These are phyloP conservation scores for Chauna torquata DNA, from an alignment of 2,113 vertebrate species.

Conservation along the genomic window DNA sequence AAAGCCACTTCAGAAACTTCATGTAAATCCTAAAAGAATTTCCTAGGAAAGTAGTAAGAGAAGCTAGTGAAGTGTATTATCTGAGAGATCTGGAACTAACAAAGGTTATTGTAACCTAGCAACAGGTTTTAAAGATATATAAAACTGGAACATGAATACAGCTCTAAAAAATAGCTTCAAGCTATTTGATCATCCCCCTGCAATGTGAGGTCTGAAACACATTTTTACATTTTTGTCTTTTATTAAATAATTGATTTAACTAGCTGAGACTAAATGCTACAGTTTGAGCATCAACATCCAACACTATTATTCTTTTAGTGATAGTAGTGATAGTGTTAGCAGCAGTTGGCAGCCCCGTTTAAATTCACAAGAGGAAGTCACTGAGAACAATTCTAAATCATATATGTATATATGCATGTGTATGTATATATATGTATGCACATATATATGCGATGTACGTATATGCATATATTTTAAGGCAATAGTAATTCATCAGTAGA, in stretches of 20 bases:
- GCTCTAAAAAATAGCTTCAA: slow-evolving; percentile 35
- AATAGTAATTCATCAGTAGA: background rate
- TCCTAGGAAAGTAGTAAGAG: slow-evolving; percentile 12
- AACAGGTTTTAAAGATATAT: slow-evolving; percentile 59
- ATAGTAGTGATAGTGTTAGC: background rate
- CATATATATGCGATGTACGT: background rate
- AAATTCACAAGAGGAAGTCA: background rate
- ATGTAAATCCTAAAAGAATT: slow-evolving; percentile 31
- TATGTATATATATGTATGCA: background rate
- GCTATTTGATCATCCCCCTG: slow-evolving; percentile 11
- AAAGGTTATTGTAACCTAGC: slow-evolving; percentile 64
- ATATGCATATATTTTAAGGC: background rate
- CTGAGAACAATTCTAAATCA: background rate
- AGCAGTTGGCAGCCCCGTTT: background rate
- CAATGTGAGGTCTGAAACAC: background rate
- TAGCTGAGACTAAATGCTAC: background rate
- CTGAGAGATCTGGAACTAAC: background rate
- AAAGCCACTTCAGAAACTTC: slow-evolving; percentile 39
- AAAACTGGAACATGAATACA: slow-evolving; percentile 9
- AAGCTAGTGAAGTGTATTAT: background rate
- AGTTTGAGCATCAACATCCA: background rate
- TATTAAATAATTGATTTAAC: background rate
- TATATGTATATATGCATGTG: background rate
- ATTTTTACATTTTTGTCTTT: background rate
- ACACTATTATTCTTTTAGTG: background rate